These are phyloP conservation scores for Galaxias olidus DNA, from an alignment of 2,797 vertebrate species.

Conservation along the genomic window DNA sequence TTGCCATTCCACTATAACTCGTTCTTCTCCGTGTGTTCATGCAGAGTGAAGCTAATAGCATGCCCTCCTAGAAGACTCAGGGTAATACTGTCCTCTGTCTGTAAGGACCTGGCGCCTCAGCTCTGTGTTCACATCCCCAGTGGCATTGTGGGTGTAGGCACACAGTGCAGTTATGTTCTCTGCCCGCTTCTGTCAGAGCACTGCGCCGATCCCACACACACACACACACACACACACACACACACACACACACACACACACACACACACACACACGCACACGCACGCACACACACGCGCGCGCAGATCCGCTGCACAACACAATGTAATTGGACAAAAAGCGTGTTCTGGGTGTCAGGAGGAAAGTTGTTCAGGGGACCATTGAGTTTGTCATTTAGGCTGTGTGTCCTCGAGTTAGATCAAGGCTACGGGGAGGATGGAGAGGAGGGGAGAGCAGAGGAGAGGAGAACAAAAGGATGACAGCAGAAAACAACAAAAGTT, in stretches of 20 bases:
- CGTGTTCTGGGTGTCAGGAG: slow-evolving; percentile 77
- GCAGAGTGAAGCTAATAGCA: no score
- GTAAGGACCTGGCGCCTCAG: slow-evolving; percentile 53
- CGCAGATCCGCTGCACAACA: slow-evolving; percentile 64
- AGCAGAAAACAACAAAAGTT: slow-evolving; percentile 64
- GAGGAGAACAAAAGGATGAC: slow-evolving; percentile 31
- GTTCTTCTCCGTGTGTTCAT: background rate
- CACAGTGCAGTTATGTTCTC: background rate
- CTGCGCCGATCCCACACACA: slow-evolving; percentile 75
- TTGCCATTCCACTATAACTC: background rate
- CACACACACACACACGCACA: no score
- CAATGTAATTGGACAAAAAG: slow-evolving; percentile 84
- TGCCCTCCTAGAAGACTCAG: no score
- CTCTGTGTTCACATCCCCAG: slow-evolving; percentile 76
- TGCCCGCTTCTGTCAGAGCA: slow-evolving; percentile 69
- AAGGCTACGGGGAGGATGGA: slow-evolving; percentile 58
- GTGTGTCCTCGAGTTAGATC: slow-evolving; percentile 71
- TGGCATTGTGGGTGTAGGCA: slow-evolving; percentile 60
- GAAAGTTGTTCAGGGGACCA: slow-evolving; percentile 76
- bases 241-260: no score
- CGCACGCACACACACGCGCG: no score
- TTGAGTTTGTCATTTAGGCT: slow-evolving; percentile 65
- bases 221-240: no score
- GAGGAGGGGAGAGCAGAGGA: slow-evolving; percentile 24
- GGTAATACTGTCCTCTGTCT: no score